Base-by-base conservation (phyloP, 2,888 invertebrate species). In the Habrosyne pyritoides region DNA sequence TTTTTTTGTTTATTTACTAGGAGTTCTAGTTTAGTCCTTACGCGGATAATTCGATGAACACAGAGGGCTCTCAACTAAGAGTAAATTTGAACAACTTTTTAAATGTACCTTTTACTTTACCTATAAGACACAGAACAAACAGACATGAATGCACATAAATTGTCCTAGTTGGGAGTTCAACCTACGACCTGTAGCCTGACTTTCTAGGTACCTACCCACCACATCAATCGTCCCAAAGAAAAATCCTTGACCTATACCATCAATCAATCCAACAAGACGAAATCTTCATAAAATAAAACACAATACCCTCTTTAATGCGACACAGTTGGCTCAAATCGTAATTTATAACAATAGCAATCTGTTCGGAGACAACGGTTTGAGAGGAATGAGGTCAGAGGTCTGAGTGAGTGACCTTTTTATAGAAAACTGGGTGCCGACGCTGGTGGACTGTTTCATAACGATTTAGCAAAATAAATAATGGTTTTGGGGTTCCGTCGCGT, bases 391-490 rank as follows among this genome's bases (percentile, higher is more conserved):
- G 42, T 42, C 42, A 42, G 18, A 42, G 42, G 42, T 18, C 42
- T 14, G 36, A 36, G 36, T 42, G 52, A 60, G 46, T 69, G 61
- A 63, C 64, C 70, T 53, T 30, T 61, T 61, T 60, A 53, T 26
- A 57, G 48, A 54, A 58, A 66, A 54, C 26, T 48, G 22, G 26
- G 10, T 53, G 26, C 24, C 54, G 26, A 18, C 42, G 42, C 1
- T 12, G 42, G 42, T 2, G 18, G 6, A 42, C 42, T 42, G 42
- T 42, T 42, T 42, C 42, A 42, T 42, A 42, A 42, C 42, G 36
- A 57, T 18, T 53, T 48, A 53, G 63, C 61, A 63, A 61, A 66
- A 63, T 69, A 69, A 72, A 59, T 69, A 64, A 69, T 55, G 63
- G 18, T 18, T 42, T 18, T 42, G 2, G 18, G 42, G 42, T 42